Evolutionary conservation across 2,113 vertebrate genomes (phyloP).

Genomic region (Camelus dromedarius): DNA sequence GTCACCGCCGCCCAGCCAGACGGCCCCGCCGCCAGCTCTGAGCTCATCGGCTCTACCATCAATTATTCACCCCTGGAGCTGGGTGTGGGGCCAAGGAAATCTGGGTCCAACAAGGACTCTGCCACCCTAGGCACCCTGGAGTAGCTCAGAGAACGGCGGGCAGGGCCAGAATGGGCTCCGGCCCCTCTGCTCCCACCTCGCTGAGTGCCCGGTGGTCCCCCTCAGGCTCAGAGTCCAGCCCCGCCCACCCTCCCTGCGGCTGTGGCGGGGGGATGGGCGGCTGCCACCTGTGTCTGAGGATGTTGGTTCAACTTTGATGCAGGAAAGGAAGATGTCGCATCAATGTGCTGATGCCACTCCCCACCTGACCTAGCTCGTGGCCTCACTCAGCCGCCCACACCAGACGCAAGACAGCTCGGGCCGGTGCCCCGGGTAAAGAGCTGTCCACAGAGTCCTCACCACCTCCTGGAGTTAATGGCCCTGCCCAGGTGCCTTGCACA

Average conservation of each 20-base stretch:
- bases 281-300: not conserved
- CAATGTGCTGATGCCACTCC: accelerated
- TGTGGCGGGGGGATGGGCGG: accelerated
- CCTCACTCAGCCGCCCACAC: not conserved
- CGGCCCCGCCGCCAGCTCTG: conserved; percentile 62
- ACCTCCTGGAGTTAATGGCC: accelerated
- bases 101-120: not conserved
- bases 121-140: accelerated
- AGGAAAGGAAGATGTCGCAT: not conserved
- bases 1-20: conserved; percentile 73
- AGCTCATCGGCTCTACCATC: conserved; percentile 78
- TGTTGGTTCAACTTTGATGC: accelerated
- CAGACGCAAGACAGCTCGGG: not conserved
- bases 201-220: not conserved
- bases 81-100: not conserved
- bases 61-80: conserved; percentile 72
- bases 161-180: accelerated
- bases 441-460: not conserved
- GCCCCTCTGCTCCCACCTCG: accelerated
- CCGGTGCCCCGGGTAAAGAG: accelerated
- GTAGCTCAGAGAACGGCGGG: accelerated
- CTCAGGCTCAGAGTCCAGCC: not conserved
- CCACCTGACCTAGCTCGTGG: not conserved
- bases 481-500: not conserved
- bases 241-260: not conserved